phyloP scores from a whole-genome alignment of 2,113 vertebrate genomes.

The Paedocypris sp. region DNA sequence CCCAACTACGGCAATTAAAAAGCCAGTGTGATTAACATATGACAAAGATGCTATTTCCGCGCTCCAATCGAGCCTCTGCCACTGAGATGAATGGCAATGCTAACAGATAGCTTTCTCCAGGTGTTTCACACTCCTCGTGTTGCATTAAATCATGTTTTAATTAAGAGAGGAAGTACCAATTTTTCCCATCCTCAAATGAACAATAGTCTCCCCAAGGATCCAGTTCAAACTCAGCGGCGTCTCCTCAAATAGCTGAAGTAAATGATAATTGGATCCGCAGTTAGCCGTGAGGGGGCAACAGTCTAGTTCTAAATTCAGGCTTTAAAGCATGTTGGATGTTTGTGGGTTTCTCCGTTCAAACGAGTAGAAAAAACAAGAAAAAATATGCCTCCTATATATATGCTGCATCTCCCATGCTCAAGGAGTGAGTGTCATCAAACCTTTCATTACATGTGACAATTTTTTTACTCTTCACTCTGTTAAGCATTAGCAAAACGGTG shows the following conservation, averaged over 20 bases:
- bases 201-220: conserved; percentile 46
- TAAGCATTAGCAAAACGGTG: no score
- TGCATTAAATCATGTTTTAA: conserved; percentile 62
- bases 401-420: no score
- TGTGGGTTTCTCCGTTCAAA: conserved; percentile 32
- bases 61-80: background rate
- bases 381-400: no score
- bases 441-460: no score
- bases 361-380: conserved; percentile 3
- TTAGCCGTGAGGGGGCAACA: conserved; percentile 39
- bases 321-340: conserved; percentile 39
- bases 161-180: conserved; percentile 56
- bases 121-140: background rate
- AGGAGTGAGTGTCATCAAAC: no score
- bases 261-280: conserved; percentile 54
- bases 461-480: no score
- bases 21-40: background rate
- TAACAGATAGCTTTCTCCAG: background rate
- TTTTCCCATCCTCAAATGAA: conserved; percentile 44
- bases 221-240: conserved; percentile 46
- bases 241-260: conserved; percentile 53
- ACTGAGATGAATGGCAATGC: background rate
- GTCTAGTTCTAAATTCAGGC: conserved; percentile 28
- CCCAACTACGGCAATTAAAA: no score
- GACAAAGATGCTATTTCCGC: no score